Conservation (phyloP, 2,888 invertebrate species). For the Phortica magna region DNA sequence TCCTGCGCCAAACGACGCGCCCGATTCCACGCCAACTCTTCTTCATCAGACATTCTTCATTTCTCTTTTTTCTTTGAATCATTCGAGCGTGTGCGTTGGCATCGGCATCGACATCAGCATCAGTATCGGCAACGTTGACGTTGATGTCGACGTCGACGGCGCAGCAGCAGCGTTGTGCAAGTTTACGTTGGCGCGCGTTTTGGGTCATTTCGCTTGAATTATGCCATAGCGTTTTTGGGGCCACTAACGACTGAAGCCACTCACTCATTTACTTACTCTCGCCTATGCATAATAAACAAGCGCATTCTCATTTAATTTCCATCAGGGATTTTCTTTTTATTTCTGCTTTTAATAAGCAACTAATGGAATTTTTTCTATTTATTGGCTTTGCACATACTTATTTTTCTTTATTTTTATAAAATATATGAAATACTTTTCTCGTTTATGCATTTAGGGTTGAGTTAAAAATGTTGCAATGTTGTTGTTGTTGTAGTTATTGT, state of each 20-base stretch:
- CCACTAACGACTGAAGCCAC: constrained; percentile 4
- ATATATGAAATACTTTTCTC: constrained; percentile 31
- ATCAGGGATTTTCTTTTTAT: not conserved
- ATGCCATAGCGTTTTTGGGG: constrained; percentile 9
- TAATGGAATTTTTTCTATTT: constrained; percentile 23
- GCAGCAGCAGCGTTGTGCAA: constrained; percentile 5
- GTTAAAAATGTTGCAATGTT: not conserved
- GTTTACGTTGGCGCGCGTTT: constrained; percentile 37
- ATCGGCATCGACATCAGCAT: constrained; percentile 37
- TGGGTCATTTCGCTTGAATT: constrained; percentile 62
- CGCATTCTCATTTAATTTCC: constrained; percentile 9
- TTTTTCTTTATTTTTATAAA: not conserved
- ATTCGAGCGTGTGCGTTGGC: not conserved
- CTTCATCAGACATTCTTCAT: not conserved
- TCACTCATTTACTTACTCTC: not conserved
- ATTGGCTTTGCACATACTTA: not conserved
- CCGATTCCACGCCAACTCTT: not conserved
- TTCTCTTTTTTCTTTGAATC: not conserved
- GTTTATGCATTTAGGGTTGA: not conserved
- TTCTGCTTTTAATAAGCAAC: not conserved
- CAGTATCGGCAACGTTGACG: constrained; percentile 50
- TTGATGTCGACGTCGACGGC: constrained; percentile 33
- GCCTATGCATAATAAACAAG: constrained; percentile 29
- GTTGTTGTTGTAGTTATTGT: not conserved
- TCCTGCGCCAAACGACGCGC: constrained; percentile 12